Evolutionary conservation across 2,113 vertebrate genomes (phyloP).

Genomic region (Danionella cerebrum): DNA sequence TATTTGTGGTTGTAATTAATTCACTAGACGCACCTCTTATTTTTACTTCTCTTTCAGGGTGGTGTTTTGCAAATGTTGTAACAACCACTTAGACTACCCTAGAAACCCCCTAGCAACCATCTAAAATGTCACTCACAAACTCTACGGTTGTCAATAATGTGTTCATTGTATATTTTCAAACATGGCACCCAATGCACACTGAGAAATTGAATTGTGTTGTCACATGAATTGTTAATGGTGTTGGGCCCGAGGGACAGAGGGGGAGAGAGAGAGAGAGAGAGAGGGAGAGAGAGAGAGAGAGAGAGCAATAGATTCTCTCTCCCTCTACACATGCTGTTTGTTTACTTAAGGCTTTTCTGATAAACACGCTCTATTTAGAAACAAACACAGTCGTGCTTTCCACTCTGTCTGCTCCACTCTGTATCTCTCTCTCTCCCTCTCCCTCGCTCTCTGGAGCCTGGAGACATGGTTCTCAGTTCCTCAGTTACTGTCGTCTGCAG

Average conservation of each 20-base stretch:
- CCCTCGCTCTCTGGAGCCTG: background rate
- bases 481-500: conserved; percentile 32
- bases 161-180: too few species aligned
- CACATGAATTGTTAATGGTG: background rate
- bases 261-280: background rate
- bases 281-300: background rate
- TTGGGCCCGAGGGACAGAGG: background rate
- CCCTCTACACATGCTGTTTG: conserved; percentile 37
- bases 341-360: conserved; percentile 32
- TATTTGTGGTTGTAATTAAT: too few species aligned
- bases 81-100: too few species aligned
- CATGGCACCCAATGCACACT: background rate
- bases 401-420: conserved; percentile 6
- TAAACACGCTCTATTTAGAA: conserved; percentile 47
- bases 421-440: too few species aligned
- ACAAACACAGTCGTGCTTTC: conserved; percentile 36
- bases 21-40: too few species aligned
- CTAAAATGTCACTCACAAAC: too few species aligned
- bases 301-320: background rate
- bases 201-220: background rate
- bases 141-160: too few species aligned
- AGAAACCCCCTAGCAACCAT: too few species aligned
- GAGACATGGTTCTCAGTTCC: conserved; percentile 26
- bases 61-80: too few species aligned
- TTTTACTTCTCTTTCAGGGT: too few species aligned